Base-by-base conservation (phyloP, 1,140 invertebrate species). In the Trachymyrmex cornetzi region DNA sequence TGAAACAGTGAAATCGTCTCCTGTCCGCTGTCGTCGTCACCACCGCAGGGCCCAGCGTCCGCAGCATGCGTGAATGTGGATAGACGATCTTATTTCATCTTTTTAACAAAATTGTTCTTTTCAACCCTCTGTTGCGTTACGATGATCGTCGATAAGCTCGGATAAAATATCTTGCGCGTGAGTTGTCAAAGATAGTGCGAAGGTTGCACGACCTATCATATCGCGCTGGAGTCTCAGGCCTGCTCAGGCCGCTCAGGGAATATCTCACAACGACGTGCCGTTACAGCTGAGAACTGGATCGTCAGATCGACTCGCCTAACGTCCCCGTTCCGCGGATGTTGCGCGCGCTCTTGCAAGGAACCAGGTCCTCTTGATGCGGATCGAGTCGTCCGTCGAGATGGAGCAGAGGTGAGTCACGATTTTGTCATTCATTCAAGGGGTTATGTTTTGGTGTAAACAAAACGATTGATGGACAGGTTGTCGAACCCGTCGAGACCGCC, bases 341-440 rank as follows among this genome's bases (percentile, higher is more conserved):
- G 30, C n/a, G 24, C 30, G 11, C 22, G 64, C 2, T 27, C n/a
- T 27, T 16, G 16, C 38, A 11, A n/a, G 34, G 44, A 74, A 38
- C 9, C n/a, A 24, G 66, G 38, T 9, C n/a, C 19, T 84, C 80
- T 84, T 84, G 80, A 84, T 75, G 80, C 55, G 69, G 38, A 84
- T 48, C 69, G 55, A 63, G 30, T 53, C 72, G 11, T 59, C 22
- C 9, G 44, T 4, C 57, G 59, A 63, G 67, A 90, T 90, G 89
- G 89, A 90, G 30, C 87, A 87, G 61, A 90, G 89, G 89, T 90
- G 55, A 72, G 74, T 64, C 19, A 44, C 2, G 0, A 16, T 16
- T 9, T 19, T 30, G 0, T 16, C 1, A 6, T 19, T 57, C 9
- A 16, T 22, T 44, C 14, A 0, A 0, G 34, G 24, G 19, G n/a